Base-by-base conservation (phyloP, 2,888 invertebrate genomes). In the Macrophya alboannulata region DNA sequence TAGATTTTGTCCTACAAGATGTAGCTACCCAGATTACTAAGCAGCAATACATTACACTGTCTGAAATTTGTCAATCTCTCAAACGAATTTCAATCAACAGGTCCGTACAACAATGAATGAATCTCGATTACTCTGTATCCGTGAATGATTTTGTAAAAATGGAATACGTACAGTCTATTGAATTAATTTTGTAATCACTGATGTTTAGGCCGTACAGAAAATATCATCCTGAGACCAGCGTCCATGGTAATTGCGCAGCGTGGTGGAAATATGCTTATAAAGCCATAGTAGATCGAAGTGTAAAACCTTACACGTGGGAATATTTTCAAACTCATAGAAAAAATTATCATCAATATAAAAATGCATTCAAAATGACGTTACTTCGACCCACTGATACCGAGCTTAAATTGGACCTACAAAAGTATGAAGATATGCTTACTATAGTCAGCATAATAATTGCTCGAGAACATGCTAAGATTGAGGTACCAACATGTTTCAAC, bases 201-300 rank as follows among this genome's bases (percentile, higher is more conserved):
- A 59, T 48, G 21, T 89, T 86, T 45, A 91, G 90, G 77, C 88
- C 91, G 86, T 91, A 72, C 91, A 95, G 95, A 90, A 95, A 95
- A 90, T 96, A 96, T 92, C 95, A 96, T 87, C 96, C 97, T 0
- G 94, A 95, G 0, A 94, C 95, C 0, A 94, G 95, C 0, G 93
- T 96, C 2, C 92, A 94, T 45, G 95, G 95, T 85, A 95, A 96
- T 90, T 94, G 94, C 0, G 95, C 94, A 88, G 94, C 95, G 62
- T 97, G 97, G 97, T 97, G 97, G 97, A 95, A 94, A 62, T 97
- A 97, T 92, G 97, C 97, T 0, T 96, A 95, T 91, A 95, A 95
- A 87, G 96, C 96, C 5, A 95, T 97, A 0, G 90, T 97, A 1
- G 96, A 97, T 89, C 96, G 97, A 89, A 94, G 96, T 48, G 95